Conservation (phyloP, 2,797 vertebrate genomes). For the Lithobates sylvaticus region DNA sequence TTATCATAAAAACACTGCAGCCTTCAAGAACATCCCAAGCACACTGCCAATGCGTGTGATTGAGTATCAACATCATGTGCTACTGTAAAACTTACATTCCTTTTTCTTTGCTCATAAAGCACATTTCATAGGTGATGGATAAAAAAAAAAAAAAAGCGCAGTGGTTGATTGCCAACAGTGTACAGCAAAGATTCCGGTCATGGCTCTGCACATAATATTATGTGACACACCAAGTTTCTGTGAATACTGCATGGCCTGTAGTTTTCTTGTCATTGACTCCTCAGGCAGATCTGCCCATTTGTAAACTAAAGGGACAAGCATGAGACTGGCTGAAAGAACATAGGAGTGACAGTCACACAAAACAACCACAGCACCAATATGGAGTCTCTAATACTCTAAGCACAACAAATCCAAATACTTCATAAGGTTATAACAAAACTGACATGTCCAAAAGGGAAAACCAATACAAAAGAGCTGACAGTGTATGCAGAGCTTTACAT, state of each 20-base stretch:
- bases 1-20: too few relatives aligned
- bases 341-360: constrained; percentile 45
- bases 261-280: constrained; percentile 56
- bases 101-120: not conserved
- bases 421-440: too few relatives aligned
- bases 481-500: too few relatives aligned
- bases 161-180: not conserved
- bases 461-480: too few relatives aligned
- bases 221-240: constrained; percentile 19
- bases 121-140: not conserved
- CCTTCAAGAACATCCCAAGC: too few relatives aligned
- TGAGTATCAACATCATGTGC: not conserved
- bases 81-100: not conserved
- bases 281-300: constrained; percentile 62
- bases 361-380: constrained; percentile 35
- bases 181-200: constrained; percentile 52
- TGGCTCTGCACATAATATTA: constrained; percentile 25
- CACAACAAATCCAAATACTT: not conserved
- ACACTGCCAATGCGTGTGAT: too few relatives aligned
- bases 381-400: not conserved
- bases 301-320: constrained; percentile 61
- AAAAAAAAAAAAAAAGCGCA: too few relatives aligned
- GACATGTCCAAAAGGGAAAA: too few relatives aligned
- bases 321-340: constrained; percentile 39
- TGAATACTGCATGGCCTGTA: not conserved